These are phyloP conservation scores for Myiotriccus ornatus DNA, from an alignment of 2,797 vertebrate species.

Conservation along the genomic window DNA sequence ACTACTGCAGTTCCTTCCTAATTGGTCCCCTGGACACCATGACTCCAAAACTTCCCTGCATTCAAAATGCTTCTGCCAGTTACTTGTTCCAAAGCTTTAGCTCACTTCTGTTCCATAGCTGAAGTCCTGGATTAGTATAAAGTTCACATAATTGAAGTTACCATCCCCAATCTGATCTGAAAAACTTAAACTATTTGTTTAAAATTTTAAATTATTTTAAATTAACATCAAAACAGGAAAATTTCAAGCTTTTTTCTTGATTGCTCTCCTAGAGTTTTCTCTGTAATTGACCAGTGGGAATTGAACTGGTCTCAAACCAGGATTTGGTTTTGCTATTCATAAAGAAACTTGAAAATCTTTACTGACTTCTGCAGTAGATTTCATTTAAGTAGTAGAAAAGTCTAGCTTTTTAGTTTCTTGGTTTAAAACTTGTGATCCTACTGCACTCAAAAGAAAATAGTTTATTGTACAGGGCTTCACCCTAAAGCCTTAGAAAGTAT, in stretches of 20 bases:
- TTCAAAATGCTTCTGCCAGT: constrained; percentile 13
- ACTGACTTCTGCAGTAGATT: not conserved
- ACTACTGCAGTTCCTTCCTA: constrained; percentile 70
- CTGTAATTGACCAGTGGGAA: not conserved
- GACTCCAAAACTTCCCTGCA: constrained; percentile 48
- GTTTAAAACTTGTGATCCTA: not conserved
- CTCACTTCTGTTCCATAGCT: not conserved
- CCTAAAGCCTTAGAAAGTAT: not conserved
- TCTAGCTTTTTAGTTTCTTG: not conserved
- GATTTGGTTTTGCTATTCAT: not conserved
- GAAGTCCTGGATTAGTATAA: not conserved
- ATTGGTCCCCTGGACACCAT: constrained; percentile 57
- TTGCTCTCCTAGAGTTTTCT: not conserved
- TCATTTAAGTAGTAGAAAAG: not conserved
- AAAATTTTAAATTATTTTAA: not conserved
- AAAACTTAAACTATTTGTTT: not conserved
- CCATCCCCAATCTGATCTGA: not conserved
- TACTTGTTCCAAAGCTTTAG: not conserved
- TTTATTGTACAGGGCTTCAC: not conserved
- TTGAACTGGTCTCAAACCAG: not conserved
- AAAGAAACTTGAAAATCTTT: not conserved
- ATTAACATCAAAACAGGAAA: not conserved
- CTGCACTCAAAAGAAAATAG: not conserved
- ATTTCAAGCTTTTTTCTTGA: not conserved
- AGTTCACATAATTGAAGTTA: not conserved